A percentile compares a stretch with the other conserved stretches of the same genome.
Evolutionary conservation across 1,140 invertebrate species (phyloP).

Genomic region (Drosophila pachea): DNA sequence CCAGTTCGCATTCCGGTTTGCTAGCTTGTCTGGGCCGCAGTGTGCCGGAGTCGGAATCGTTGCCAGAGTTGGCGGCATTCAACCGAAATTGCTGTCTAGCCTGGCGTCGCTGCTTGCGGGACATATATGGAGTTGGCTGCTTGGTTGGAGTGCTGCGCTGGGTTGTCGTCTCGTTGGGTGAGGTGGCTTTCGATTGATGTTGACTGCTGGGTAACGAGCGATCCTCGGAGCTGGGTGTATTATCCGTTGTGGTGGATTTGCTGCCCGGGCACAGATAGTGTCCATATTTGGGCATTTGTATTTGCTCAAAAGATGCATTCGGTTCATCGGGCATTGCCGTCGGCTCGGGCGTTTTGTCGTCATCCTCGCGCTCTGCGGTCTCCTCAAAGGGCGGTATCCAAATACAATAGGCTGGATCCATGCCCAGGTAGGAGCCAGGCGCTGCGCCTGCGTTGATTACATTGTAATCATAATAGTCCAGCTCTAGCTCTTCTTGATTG

Average conservation of each 20-base stretch:
- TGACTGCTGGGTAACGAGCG: slow-evolving; percentile 53
- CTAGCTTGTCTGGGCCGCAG: slow-evolving; percentile 1
- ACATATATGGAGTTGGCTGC: slow-evolving; percentile 68
- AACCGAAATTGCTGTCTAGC: slow-evolving; percentile 61
- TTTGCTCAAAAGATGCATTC: slow-evolving; percentile 77
- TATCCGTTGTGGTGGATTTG: slow-evolving; percentile 63
- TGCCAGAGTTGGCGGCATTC: slow-evolving; percentile 8
- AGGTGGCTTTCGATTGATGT: slow-evolving; percentile 59
- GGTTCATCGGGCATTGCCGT: slow-evolving; percentile 74
- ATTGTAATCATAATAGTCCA: slow-evolving; percentile 94
- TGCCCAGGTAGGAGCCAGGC: slow-evolving; percentile 90
- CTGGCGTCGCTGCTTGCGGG: slow-evolving; percentile 64
- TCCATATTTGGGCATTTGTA: slow-evolving; percentile 79
- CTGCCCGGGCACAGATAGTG: slow-evolving; percentile 80
- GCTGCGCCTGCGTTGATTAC: slow-evolving; percentile 88
- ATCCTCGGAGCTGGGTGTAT: slow-evolving; percentile 70
- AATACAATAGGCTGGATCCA: slow-evolving; percentile 91
- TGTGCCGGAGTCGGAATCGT: slow-evolving; percentile 17
- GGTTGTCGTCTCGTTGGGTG: slow-evolving; percentile 50
- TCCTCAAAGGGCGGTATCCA: slow-evolving; percentile 90
- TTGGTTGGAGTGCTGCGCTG: slow-evolving; percentile 44
- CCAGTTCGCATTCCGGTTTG: slow-evolving; percentile 31
- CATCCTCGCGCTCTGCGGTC: slow-evolving; percentile 70
- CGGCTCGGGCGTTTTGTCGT: slow-evolving; percentile 70
- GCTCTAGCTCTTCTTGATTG: slow-evolving; percentile 86